Evolutionary conservation across 1,140 invertebrate genomes (phyloP).

Genomic region (Galleria mellonella): DNA sequence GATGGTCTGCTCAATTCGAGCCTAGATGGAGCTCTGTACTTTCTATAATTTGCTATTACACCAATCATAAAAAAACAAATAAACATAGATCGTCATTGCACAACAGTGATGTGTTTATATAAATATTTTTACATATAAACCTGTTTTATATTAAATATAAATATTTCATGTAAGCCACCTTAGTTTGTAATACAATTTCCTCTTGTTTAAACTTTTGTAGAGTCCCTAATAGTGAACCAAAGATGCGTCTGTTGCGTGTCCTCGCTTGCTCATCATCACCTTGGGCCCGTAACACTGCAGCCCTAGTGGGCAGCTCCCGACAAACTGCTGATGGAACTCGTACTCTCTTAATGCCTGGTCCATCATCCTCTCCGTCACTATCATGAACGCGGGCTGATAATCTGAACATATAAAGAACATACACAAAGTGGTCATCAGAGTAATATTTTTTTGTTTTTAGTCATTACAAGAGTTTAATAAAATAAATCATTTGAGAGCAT

Average conservation of each 20-base stretch:
- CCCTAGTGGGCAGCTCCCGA: constrained; percentile 59
- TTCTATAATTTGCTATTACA: too few species aligned
- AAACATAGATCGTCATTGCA: too few species aligned
- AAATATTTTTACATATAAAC: too few species aligned
- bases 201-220: constrained; percentile 96
- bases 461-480: too few species aligned
- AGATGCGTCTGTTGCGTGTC: constrained; percentile 94
- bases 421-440: too few species aligned
- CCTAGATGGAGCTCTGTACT: too few species aligned
- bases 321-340: constrained; percentile 62
- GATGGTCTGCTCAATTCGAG: too few species aligned
- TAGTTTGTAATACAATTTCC: constrained; percentile 90
- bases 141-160: neutral
- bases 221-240: constrained; percentile 94
- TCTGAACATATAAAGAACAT: constrained; percentile 36
- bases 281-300: constrained; percentile 81
- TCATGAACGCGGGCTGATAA: constrained; percentile 55
- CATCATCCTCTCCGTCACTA: constrained; percentile 65
- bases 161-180: constrained; percentile 60
- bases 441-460: too few species aligned
- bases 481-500: too few species aligned
- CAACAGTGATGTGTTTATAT: too few species aligned
- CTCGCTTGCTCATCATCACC: constrained; percentile 87
- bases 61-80: too few species aligned
- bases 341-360: constrained; percentile 37